Base-by-base conservation (phyloP, 2,113 vertebrate genomes). In the Oriolus oriolus region DNA sequence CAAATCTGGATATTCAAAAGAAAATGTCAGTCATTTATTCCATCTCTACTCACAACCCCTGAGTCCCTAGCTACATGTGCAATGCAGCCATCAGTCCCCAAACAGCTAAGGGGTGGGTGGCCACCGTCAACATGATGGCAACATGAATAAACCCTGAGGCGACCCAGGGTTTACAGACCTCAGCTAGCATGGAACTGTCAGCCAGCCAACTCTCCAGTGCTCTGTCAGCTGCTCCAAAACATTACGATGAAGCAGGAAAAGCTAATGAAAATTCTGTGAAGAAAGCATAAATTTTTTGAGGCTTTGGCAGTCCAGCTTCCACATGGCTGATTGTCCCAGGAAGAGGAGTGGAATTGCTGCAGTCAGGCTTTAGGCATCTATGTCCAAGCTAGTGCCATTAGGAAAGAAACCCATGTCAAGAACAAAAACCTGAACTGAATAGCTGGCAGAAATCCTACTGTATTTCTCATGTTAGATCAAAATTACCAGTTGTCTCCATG, bases 151-250 rank as follows among this genome's bases (percentile, higher is more conserved):
- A 84, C n/a, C 24, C 66, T n/a, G n/a, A 83, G 56, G 31, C 57
- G 74, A 47, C 7, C 27, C 24, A 61, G 23, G 19, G 66, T 56
- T 65, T 75, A 78, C 2, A 92, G 35, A 53, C 13, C 50, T 70
- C 15, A 8, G 16, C 6, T 41, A 66, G 18, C 39, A 37, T 0
- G 0, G 0, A 60, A 30, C 20, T 14, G 2, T 19, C 45, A 82
- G 45, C 12, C 60, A 65, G 52, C 16, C 49, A 39, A 17, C 31
- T 57, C 70, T 49, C n/a, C 41, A 18, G 6, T 30, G 18, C 30
- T 59, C 52, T 3, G 1, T 15, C 53, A 68, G 52, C 16, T 79
- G 39, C 66, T 80, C 27, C 59, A 47, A 57, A 93, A 60, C 17
- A 28, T 49, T 70, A 20, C 41, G 3, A 81, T 22, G 13, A 53